Evolutionary conservation across 2,888 invertebrate genomes (phyloP), one percentile per base, ranked within the genome.

Genomic region (Scaptomyza cyrtandrae): DNA sequence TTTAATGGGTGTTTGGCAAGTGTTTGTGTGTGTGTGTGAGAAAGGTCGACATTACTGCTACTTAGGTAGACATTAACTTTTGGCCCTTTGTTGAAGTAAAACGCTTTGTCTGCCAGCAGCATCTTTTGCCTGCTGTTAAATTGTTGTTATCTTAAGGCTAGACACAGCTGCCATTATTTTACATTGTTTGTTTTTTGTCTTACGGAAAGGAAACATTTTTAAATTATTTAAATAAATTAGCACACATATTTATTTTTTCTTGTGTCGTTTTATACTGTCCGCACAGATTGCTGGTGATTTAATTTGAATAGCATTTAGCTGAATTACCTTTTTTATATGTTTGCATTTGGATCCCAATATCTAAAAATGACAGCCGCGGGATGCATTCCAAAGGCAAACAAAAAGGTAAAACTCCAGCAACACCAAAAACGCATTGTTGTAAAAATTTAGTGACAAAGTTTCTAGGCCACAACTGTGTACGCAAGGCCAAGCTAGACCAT

Each of bases 201-300:
- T 64, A 33, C 31, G 7, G 14, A 0, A 7, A 46, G 24, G 33
- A 37, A 53, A 16, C 37, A 49, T 67, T 76, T 78, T 73, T 75
- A 80, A 85, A 85, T 85, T 86, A 86, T 87, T 86, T 87, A 87
- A 87, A 87, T 87, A 86, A 86, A 87, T 86, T 87, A 81, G 71
- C 60, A 39, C 67, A 50, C 77, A 80, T 75, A 78, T 71, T 61
- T 64, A 41, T n/a, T 14, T 35, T 33, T 5, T 31, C 2, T 29
- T 13, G 19, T 19, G 13, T 13, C 35, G 13, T n/a, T 35, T 0
- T 35, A 9, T 35, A 52, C 46, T 49, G 57, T 55, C 53, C 68
- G 50, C 45, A 64, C 71, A 86, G 87, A 85, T 86, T 83, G 83
- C 69, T 62, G 68, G 88, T 81, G 75, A 86, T 87, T 87, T 81